Conservation (phyloP, 2,113 vertebrate species). For the Fregata magnificens region DNA sequence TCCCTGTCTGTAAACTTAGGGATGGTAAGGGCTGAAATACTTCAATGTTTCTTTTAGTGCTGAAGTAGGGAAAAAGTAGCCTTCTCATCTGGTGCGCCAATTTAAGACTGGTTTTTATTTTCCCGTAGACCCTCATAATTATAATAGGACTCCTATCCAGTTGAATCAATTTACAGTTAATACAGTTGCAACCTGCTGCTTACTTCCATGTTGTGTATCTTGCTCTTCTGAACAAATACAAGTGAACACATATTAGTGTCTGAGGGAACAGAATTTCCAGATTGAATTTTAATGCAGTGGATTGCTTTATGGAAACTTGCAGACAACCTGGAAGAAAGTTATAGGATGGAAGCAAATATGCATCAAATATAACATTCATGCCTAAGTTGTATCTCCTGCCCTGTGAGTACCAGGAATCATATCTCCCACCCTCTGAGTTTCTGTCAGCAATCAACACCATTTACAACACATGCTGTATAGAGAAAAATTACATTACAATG, state of each 20-base stretch:
- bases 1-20: not conserved
- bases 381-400: not conserved
- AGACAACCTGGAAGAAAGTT: not conserved
- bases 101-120: not conserved
- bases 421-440: conserved; percentile 31
- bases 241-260: not conserved
- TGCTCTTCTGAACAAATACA: not conserved
- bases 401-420: not conserved
- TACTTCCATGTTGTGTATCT: not conserved
- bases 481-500: conserved; percentile 53
- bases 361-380: not conserved
- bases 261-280: not conserved
- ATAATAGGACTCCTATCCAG: not conserved
- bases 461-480: conserved; percentile 26
- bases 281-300: not conserved
- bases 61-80: not conserved
- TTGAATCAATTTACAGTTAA: not conserved
- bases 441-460: conserved; percentile 59
- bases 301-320: not conserved
- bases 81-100: not conserved
- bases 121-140: not conserved
- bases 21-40: not conserved
- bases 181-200: not conserved
- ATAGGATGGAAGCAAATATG: not conserved
- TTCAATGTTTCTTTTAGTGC: not conserved